phyloP scores from a whole-genome alignment of 2,797 vertebrate genomes.

The Hyperoplus lanceolatus region DNA sequence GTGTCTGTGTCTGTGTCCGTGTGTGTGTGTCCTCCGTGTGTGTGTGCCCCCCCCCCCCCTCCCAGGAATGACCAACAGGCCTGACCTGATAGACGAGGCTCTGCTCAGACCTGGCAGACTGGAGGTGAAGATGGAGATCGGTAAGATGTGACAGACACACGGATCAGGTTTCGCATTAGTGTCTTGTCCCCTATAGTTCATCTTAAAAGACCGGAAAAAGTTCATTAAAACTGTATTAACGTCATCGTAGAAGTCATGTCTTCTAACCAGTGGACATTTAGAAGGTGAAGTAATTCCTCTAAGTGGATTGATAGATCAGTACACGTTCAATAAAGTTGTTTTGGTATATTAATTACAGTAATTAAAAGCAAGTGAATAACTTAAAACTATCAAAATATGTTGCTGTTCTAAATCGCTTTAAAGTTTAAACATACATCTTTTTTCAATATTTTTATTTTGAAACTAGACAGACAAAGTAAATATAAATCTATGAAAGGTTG shows the following conservation, averaged over 20 bases:
- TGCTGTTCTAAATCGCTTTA: too few relatives aligned
- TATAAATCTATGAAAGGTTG: too few relatives aligned
- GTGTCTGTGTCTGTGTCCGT: too few relatives aligned
- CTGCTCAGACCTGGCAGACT: slow-evolving; percentile 94
- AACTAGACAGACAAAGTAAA: too few relatives aligned
- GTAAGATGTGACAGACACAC: slow-evolving; percentile 79
- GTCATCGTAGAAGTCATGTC: too few relatives aligned
- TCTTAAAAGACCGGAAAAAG: background rate
- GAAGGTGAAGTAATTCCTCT: background rate
- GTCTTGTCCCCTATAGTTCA: background rate
- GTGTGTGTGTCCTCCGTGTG: too few relatives aligned
- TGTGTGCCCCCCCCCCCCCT: background rate
- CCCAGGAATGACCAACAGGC: slow-evolving; percentile 98
- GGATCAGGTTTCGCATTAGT: background rate
- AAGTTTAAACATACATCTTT: too few relatives aligned
- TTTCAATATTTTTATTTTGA: too few relatives aligned
- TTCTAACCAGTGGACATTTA: background rate
- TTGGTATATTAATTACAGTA: too few relatives aligned
- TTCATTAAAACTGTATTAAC: background rate
- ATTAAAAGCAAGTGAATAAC: too few relatives aligned
- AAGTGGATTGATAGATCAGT: background rate
- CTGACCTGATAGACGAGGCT: slow-evolving; percentile 97
- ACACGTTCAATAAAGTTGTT: background rate
- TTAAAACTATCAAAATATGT: too few relatives aligned
- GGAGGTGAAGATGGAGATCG: slow-evolving; percentile 99